Conservation (phyloP, 2,888 invertebrate genomes). For the Gortyna flavago region DNA sequence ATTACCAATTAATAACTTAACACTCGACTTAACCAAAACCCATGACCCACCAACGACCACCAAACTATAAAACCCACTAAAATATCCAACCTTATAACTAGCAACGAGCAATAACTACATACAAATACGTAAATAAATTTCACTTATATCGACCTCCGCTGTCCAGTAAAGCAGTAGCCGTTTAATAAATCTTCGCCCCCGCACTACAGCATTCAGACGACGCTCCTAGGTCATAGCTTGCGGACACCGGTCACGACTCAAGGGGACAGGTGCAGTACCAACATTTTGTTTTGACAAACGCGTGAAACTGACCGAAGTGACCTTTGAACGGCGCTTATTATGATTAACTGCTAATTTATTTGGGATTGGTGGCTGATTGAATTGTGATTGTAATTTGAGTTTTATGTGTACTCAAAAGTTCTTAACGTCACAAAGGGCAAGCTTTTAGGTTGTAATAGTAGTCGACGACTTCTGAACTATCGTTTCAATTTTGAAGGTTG, state of each 20-base stretch:
- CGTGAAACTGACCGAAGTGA: conserved; percentile 55
- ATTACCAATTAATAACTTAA: neutral
- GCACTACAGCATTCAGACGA: conserved; percentile 59
- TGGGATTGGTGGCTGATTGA: conserved; percentile 32
- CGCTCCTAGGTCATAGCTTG: conserved; percentile 65
- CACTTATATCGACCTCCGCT: conserved; percentile 70
- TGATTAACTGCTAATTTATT: conserved; percentile 51
- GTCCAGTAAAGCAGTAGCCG: conserved; percentile 79
- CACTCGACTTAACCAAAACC: neutral
- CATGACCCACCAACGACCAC: conserved; percentile 4
- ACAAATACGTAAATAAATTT: conserved; percentile 78
- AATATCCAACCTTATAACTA: conserved; percentile 48
- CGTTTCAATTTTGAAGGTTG: neutral
- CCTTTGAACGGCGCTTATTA: conserved; percentile 52
- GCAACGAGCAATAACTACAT: conserved; percentile 70
- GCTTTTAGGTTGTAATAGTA: neutral
- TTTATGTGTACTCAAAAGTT: conserved; percentile 8
- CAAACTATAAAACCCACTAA: conserved; percentile 26
- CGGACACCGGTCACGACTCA: conserved; percentile 63
- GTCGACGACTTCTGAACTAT: neutral
- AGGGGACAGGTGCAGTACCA: conserved; percentile 60
- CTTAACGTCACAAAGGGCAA: neutral
- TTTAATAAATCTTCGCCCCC: conserved; percentile 85
- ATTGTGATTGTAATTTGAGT: conserved; percentile 25
- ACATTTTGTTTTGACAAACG: conserved; percentile 45